Evolutionary conservation across 2,797 vertebrate species (phyloP), one percentile per base, ranked within the genome.

Genomic region (Diplodus sargus): DNA sequence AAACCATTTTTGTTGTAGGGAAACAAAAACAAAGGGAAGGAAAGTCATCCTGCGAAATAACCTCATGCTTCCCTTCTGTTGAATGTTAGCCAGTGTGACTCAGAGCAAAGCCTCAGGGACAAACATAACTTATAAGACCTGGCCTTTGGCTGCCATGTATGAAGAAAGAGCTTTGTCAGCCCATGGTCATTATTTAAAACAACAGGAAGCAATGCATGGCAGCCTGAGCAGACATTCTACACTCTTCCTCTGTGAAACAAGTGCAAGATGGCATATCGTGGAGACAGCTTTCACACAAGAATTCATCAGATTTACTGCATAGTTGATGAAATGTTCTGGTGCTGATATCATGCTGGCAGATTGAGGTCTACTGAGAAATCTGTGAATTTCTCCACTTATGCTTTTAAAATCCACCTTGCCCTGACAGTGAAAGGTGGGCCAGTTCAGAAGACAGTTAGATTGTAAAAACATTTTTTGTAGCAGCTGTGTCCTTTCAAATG

Each of bases 11-110:
- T 61, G 68, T 86, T 42, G 13, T 4, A 68, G 63, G 54, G 63
- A 87, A 91, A 87, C 74, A 87, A 86, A 85, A 85, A 84, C 75
- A 86, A 76, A 63, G 84, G 79, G 82, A 87, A 84, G 84, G 16
- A 90, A 89, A 83, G 53, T 76, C 75, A 87, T 75, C 70, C 60
- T 60, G 58, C 85, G 63, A 68, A 84, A 76, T 43, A 83, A 78
- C 64, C 85, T 25, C 72, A 75, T 34, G 51, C 76, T 86, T 88
- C 89, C 82, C 23, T 10, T 84, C 74, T 76, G 74, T 90, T 85
- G 71, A 76, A 78, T 52, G 43, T 78, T 34, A 69, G 60, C 65
- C 3, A 59, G 48, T 81, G 59, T 82, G 83, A 81, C 75, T 85
- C 71, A 82, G 64, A 88, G 48, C 39, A 89, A 90, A 89, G 58